Evolutionary conservation across 2,888 invertebrate species (phyloP).

Genomic region (Apantesis nais): DNA sequence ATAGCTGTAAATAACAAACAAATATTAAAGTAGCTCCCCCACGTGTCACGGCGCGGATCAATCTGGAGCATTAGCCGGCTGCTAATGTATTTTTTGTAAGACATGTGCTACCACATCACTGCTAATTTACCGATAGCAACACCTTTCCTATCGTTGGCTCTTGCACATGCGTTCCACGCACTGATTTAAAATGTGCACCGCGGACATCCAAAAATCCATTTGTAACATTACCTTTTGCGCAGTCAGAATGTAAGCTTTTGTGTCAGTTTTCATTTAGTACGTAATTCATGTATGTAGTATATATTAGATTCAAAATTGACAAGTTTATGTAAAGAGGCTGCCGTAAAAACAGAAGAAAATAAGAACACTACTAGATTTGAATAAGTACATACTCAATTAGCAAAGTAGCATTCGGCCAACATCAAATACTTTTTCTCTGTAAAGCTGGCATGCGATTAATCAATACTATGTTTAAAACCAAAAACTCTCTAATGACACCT

Average conservation of each 20-base stretch:
- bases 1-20: constrained; percentile 15
- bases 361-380: too few species aligned
- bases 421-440: too few species aligned
- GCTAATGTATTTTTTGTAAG: constrained; percentile 79
- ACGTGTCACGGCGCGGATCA: constrained; percentile 46
- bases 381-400: too few species aligned
- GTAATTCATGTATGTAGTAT: background rate
- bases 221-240: constrained; percentile 33
- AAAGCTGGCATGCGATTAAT: background rate
- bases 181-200: constrained; percentile 51
- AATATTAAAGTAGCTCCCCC: constrained; percentile 18
- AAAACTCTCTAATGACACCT: background rate
- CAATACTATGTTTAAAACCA: background rate
- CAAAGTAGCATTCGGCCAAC: too few species aligned
- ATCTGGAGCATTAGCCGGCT: constrained; percentile 75
- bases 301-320: too few species aligned
- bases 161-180: constrained; percentile 27
- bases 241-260: constrained; percentile 13
- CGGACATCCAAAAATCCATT: constrained; percentile 31
- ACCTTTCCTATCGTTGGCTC: constrained; percentile 24
- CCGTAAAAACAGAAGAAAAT: too few species aligned
- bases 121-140: constrained; percentile 76
- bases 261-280: background rate
- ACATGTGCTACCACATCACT: constrained; percentile 74
- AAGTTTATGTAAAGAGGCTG: background rate